Conservation (phyloP, 2,797 vertebrate species). For the Neostethus bicornis region DNA sequence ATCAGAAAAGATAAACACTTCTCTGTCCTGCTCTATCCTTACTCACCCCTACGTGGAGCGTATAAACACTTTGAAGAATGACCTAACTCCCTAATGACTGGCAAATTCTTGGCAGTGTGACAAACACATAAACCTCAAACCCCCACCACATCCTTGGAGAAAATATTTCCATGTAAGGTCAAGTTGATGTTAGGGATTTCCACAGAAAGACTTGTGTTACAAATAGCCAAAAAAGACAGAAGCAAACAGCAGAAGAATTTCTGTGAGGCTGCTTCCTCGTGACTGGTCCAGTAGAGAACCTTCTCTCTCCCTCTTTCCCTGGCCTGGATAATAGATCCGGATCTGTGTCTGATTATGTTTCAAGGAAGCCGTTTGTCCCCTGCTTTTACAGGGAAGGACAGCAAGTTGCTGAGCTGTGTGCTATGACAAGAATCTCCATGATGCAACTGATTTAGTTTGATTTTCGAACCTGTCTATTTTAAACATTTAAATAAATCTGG, state of each 20-base stretch:
- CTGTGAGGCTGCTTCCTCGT: slow-evolving; percentile 52
- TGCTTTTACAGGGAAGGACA: slow-evolving; percentile 20
- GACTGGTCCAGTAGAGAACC: slow-evolving; percentile 46
- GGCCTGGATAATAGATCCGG: slow-evolving; percentile 45
- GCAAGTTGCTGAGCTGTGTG: slow-evolving; percentile 4
- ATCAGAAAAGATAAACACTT: slow-evolving; percentile 32
- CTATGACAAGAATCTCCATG: slow-evolving; percentile 10
- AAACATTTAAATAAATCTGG: slow-evolving; percentile 30
- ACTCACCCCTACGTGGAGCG: not conserved
- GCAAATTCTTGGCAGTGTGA: slow-evolving; percentile 14
- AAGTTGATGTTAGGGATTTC: slow-evolving; percentile 64
- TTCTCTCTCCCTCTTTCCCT: slow-evolving; percentile 26
- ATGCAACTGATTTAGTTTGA: slow-evolving; percentile 8
- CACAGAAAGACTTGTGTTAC: slow-evolving; percentile 31
- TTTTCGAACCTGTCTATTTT: slow-evolving; percentile 32
- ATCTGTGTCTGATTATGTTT: slow-evolving; percentile 24
- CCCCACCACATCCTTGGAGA: slow-evolving; percentile 15
- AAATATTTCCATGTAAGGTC: slow-evolving; percentile 53
- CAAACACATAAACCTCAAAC: slow-evolving; percentile 23
- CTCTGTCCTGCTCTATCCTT: slow-evolving; percentile 24
- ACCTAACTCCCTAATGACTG: slow-evolving; percentile 21
- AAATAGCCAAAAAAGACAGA: slow-evolving; percentile 33
- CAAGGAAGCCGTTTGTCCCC: slow-evolving; percentile 27
- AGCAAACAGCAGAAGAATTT: slow-evolving; percentile 38
- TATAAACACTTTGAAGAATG: slow-evolving; percentile 33